Percentiles rank a stretch among this genome's conserved stretches.
Evolutionary conservation across 1,140 invertebrate species (phyloP).

Genomic region (Wiebesia pumilae): DNA sequence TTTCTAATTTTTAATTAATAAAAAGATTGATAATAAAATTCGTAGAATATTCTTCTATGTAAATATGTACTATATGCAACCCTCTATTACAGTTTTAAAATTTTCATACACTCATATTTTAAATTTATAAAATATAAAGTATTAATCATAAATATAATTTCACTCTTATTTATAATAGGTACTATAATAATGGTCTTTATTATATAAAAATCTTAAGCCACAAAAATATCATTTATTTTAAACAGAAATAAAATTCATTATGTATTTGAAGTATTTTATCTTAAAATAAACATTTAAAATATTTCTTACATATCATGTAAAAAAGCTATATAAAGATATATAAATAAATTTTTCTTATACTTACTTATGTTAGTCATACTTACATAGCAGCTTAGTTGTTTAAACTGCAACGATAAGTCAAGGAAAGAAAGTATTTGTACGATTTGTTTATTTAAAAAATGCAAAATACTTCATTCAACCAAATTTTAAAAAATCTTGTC

Average conservation of each 20-base stretch:
- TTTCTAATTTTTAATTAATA: neutral
- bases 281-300: no score
- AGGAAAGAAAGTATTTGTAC: constrained; percentile 65
- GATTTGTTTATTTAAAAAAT: constrained; percentile 56
- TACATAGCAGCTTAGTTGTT: constrained; percentile 65
- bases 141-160: no score
- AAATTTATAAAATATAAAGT: no score
- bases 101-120: no score
- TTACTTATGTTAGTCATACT: constrained; percentile 40
- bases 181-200: no score
- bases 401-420: constrained; percentile 63
- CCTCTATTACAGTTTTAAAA: no score
- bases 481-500: constrained; percentile 51
- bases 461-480: constrained; percentile 59
- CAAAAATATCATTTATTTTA: no score
- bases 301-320: neutral
- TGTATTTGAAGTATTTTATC: no score
- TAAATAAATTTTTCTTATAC: neutral
- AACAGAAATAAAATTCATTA: no score
- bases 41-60: neutral
- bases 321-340: neutral
- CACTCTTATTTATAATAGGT: no score
- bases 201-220: no score
- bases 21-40: neutral
- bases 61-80: neutral